Evolutionary conservation across 2,888 invertebrate species (phyloP), one percentile per base, ranked within the genome.

Genomic region (Pilophorus perplexus): DNA sequence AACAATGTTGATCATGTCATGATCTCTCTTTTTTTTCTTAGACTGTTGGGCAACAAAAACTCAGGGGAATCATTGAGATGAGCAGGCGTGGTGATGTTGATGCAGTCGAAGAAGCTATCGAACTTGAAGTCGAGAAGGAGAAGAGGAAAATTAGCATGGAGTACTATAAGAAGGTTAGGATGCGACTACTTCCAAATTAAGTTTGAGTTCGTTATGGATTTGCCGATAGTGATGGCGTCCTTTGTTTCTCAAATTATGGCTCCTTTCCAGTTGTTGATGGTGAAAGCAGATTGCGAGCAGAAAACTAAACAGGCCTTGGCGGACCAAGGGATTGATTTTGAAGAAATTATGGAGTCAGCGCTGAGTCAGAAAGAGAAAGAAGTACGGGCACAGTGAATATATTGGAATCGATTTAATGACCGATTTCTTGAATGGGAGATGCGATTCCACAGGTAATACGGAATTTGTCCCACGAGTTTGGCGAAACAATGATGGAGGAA

Each of bases 121-220:
- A 87, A 33, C 83, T 86, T 69, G 86, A 88, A 74, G 75, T 89
- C 14, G 85, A 87, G 66, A 82, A 82, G 46, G 88, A 91, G 73
- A 84, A 82, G 71, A 78, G 85, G 23, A 80, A 83, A 65, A 78
- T 88, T 55, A 84, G 87, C 40, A 75, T 83, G 38, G 86, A 89
- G 69, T 90, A 85, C 76, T 84, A 87, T 70, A 87, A 84, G 73
- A 86, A 83, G 81, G 88, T 87, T 78, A 16, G 20, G 12, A n/a
- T n/a, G n/a, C n/a, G n/a, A n/a, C n/a, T 33, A 33, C 10, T 33
- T 33, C 10, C 8, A 33, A 10, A 33, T 33, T 33, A 10, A 33
- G 33, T 33, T 33, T 33, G 33, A 10, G 10, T 33, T 33, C 10
- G n/a, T n/a, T n/a, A n/a, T n/a, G n/a, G n/a, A n/a, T n/a, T n/a